Evolutionary conservation across 1,140 invertebrate species (phyloP), one percentile per base, ranked within the genome.

Genomic region (Reticulitermes speratus): DNA sequence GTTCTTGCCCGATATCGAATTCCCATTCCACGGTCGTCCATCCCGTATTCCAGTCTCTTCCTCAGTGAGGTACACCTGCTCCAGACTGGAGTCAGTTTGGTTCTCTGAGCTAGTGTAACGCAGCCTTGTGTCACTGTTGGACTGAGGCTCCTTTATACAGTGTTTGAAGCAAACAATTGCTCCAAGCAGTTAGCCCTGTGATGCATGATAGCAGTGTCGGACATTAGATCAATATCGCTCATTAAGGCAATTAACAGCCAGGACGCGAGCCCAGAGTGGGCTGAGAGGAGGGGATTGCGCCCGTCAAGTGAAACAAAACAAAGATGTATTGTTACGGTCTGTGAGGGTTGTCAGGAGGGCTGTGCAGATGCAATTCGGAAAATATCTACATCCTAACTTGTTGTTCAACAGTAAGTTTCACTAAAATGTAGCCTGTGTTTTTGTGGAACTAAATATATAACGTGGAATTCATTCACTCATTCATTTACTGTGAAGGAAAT

Each of bases 271-370:
- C 25, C 65, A 30, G 65, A 75, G 65, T 0, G 9, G 21, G 59
- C 8, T 21, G 65, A 30, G 25, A 6, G 65, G 65, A 16, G 65
- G 65, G 25, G 25, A 75, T 75, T 75, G 65, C 65, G 65, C 65
- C 65, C n/a, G n/a, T 75, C 65, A 75, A 75, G 65, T 75, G 65
- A n/a, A 75, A 75, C 65, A 75, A 75, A 75, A 75, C 65, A 75
- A 75, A 75, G 65, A 75, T 30, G 65, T 25, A 30, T 75, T 75
- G 65, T 30, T 75, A 75, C n/a, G 65, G 65, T 6, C n/a, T 75
- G 9, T 8, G 65, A 75, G n/a, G 65, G 65, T 75, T 75, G 65
- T 75, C 65, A 75, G 65, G 7, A 75, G 6, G 65, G n/a, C 25
- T 75, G n/a, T 16, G n/a, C 65, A 30, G 65, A 25, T 75, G n/a